A percentile compares a stretch with the other conserved stretches of the same genome.
phyloP scores from a whole-genome alignment of 2,888 invertebrate genomes.

The Trichopria drosophilae region DNA sequence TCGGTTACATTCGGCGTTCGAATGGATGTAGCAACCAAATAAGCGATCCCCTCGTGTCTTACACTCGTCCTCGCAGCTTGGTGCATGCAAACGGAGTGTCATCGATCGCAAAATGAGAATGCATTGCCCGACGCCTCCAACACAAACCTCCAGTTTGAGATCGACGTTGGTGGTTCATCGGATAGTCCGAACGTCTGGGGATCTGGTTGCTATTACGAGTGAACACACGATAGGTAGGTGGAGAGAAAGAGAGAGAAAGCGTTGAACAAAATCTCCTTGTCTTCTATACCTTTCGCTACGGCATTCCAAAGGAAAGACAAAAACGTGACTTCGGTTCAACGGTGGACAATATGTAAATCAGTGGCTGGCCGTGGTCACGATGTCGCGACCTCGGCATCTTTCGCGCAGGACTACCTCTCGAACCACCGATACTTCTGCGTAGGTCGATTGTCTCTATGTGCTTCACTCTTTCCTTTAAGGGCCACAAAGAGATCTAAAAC shows the following conservation, averaged over 20 bases:
- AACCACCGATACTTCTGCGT: no score
- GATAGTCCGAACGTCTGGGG: no score
- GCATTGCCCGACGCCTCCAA: conserved; percentile 49
- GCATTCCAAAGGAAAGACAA: conserved; percentile 56
- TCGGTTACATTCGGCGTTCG: no score
- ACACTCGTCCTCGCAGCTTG: no score
- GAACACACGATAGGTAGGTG: no score
- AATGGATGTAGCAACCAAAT: no score
- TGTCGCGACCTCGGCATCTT: conserved; percentile 58
- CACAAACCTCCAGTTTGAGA: conserved; percentile 42
- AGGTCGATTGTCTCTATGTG: no score
- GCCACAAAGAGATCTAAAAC: no score
- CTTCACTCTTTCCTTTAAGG: no score
- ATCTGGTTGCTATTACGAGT: no score
- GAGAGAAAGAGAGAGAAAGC: conserved; percentile 36
- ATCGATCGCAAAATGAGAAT: conserved; percentile 48
- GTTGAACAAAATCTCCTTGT: conserved; percentile 35
- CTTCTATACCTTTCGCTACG: conserved; percentile 38
- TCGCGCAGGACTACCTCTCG: no score
- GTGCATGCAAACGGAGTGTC: conserved; percentile 32
- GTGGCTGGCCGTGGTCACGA: conserved; percentile 57
- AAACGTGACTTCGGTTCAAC: conserved; percentile 53
- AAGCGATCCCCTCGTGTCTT: no score
- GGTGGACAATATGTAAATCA: conserved; percentile 59
- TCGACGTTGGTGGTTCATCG: conserved; percentile 57